Evolutionary conservation across 2,888 invertebrate genomes (phyloP).

Genomic region (Punctoribates punctum): DNA sequence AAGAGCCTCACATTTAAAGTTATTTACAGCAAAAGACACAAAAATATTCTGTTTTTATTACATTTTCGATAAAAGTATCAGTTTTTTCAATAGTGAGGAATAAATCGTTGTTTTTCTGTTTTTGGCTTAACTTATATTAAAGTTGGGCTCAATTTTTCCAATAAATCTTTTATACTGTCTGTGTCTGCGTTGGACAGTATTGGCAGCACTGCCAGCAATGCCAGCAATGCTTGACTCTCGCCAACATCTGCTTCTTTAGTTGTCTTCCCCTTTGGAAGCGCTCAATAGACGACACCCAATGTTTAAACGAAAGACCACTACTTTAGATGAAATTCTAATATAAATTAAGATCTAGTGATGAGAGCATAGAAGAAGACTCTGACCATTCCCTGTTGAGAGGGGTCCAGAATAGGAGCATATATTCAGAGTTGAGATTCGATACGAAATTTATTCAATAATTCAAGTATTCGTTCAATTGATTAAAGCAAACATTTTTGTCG

Average conservation of each 20-base stretch:
- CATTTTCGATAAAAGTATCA: background rate
- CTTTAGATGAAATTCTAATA: slow-evolving; percentile 6
- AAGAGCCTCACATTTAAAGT: no score
- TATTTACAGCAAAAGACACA: no score
- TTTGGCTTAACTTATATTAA: slow-evolving; percentile 1
- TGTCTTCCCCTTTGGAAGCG: background rate
- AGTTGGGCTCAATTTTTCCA: background rate
- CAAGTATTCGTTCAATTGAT: slow-evolving; percentile 1
- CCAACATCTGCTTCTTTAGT: slow-evolving; percentile 15
- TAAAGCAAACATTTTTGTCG: slow-evolving; percentile 7
- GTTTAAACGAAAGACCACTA: slow-evolving; percentile 21
- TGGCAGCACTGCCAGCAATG: background rate
- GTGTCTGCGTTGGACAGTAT: background rate
- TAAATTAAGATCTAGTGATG: background rate
- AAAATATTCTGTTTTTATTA: no score
- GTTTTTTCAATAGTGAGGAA: background rate
- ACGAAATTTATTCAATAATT: slow-evolving; percentile 17
- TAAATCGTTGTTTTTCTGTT: background rate
- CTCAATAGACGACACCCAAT: slow-evolving; percentile 16
- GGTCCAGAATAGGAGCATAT: background rate
- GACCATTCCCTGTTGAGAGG: background rate
- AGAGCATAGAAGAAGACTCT: background rate
- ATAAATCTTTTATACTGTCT: slow-evolving; percentile 11
- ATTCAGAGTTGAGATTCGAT: background rate
- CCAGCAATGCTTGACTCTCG: background rate